These are phyloP conservation scores for Dorcus hopei DNA, from an alignment of 2,888 invertebrate genomes.

Conservation along the genomic window DNA sequence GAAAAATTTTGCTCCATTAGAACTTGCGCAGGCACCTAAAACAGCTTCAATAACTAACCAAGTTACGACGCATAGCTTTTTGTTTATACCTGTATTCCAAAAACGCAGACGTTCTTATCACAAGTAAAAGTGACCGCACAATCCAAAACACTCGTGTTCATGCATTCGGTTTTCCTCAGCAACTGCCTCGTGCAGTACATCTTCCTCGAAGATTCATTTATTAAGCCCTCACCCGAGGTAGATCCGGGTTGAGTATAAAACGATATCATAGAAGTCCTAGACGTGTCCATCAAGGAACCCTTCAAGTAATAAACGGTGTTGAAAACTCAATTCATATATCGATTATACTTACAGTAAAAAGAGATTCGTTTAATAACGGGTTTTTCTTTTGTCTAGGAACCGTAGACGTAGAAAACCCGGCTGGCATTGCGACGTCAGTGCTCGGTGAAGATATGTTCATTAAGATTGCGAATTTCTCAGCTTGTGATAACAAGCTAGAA, in stretches of 20 bases:
- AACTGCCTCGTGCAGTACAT: slow-evolving; percentile 69
- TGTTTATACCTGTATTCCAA: slow-evolving; percentile 61
- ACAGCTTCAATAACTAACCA: neutral
- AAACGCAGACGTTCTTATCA: slow-evolving; percentile 74
- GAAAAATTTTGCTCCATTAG: slow-evolving; percentile 49
- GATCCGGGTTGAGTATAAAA: slow-evolving; percentile 31
- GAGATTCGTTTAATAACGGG: slow-evolving; percentile 7
- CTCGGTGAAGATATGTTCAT: slow-evolving; percentile 77
- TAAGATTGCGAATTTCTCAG: slow-evolving; percentile 76
- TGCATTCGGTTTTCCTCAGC: slow-evolving; percentile 66
- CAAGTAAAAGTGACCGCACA: slow-evolving; percentile 78
- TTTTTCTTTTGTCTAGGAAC: slow-evolving; percentile 11
- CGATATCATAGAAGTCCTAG: slow-evolving; percentile 42
- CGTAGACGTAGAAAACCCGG: slow-evolving; percentile 62
- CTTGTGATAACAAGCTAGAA: slow-evolving; percentile 68
- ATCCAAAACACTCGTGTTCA: slow-evolving; percentile 73
- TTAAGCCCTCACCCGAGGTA: slow-evolving; percentile 17
- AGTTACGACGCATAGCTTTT: too few species aligned
- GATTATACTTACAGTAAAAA: slow-evolving; percentile 5
- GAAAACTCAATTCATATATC: too few species aligned
- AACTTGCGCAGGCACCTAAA: slow-evolving; percentile 72
- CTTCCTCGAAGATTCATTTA: slow-evolving; percentile 45
- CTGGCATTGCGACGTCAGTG: slow-evolving; percentile 68
- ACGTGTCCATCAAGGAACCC: slow-evolving; percentile 42
- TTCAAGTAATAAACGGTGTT: neutral